A percentile compares a stretch with the other conserved stretches of the same genome.
Conservation (phyloP, 1,140 invertebrate genomes). For the Magallana angulata region DNA sequence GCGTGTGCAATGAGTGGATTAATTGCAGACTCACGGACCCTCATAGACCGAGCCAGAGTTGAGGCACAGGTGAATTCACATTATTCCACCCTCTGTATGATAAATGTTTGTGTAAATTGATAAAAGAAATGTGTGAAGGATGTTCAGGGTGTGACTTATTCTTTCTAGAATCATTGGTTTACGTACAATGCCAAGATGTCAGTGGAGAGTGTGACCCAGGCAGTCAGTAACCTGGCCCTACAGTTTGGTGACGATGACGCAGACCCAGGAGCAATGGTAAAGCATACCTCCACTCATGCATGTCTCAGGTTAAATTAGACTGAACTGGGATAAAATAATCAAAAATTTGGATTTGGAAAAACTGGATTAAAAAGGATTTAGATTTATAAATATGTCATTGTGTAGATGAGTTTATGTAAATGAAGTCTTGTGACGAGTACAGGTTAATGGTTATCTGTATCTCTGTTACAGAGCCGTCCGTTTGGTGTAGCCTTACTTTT, state of each 20-base stretch:
- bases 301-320: no score
- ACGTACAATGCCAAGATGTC: slow-evolving; percentile 97
- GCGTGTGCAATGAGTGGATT: slow-evolving; percentile 97
- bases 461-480: slow-evolving; percentile 88
- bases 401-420: no score
- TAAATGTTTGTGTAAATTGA: neutral
- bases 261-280: slow-evolving; percentile 94
- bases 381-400: no score
- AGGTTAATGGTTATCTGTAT: neutral
- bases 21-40: slow-evolving; percentile 97
- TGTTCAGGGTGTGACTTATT: slow-evolving; percentile 15
- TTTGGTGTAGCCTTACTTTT: slow-evolving; percentile 95
- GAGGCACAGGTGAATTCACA: slow-evolving; percentile 85
- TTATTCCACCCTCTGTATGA: neutral
- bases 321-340: no score
- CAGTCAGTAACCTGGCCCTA: slow-evolving; percentile 98
- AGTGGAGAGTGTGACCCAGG: slow-evolving; percentile 98
- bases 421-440: no score
- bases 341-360: no score
- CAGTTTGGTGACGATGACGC: slow-evolving; percentile 98
- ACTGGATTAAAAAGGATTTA: no score
- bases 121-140: neutral
- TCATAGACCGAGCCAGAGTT: slow-evolving; percentile 95
- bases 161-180: slow-evolving; percentile 95
- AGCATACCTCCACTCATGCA: neutral